phyloP scores from a whole-genome alignment of 2,888 invertebrate genomes.

The Lepidocyrtoides sp. region DNA sequence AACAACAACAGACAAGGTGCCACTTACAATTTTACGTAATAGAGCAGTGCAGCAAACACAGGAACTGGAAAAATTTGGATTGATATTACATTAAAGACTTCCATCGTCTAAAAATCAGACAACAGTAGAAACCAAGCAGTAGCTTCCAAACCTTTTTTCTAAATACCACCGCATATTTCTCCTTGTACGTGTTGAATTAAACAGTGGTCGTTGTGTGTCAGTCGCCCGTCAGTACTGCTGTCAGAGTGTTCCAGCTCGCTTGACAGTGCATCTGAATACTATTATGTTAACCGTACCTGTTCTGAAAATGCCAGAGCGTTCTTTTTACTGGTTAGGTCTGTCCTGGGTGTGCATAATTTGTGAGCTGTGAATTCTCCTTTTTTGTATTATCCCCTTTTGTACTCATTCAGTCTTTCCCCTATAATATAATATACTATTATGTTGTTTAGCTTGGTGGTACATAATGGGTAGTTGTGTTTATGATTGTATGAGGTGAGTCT shows the following conservation, averaged over 20 bases:
- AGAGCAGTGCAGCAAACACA: background rate
- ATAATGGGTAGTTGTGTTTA: no score
- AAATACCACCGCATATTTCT: background rate
- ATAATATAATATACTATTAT: no score
- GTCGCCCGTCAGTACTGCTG: background rate
- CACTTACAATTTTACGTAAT: background rate
- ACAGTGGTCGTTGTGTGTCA: background rate
- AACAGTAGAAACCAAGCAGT: conserved; percentile 10
- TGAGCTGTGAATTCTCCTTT: background rate
- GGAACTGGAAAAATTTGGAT: background rate
- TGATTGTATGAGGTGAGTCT: background rate
- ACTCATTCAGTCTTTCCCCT: background rate
- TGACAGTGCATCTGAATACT: no score
- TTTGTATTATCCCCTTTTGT: background rate
- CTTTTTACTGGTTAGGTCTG: background rate
- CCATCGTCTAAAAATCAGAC: background rate
- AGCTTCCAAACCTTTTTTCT: background rate
- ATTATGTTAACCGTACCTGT: no score
- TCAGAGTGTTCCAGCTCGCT: no score
- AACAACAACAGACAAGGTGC: background rate
- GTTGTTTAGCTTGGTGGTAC: conserved; percentile 8
- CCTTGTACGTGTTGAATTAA: background rate
- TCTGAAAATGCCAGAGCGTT: background rate
- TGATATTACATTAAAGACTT: background rate
- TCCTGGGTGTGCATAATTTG: background rate